These are phyloP conservation scores for Carassius carassius DNA, from an alignment of 2,113 vertebrate genomes.

Conservation along the genomic window DNA sequence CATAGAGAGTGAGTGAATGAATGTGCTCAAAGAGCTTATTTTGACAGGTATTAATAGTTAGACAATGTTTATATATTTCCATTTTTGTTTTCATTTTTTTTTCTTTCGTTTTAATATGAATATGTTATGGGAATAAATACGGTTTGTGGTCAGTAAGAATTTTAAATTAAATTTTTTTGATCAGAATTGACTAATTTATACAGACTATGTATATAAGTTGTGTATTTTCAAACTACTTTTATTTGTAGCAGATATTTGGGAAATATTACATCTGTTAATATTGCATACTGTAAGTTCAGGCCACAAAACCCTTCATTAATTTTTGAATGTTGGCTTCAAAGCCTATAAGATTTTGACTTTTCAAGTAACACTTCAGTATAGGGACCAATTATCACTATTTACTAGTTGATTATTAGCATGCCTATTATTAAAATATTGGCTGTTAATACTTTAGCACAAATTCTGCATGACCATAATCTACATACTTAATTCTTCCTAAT, in stretches of 20 bases:
- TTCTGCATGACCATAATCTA: no score
- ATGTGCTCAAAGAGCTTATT: conserved; percentile 24
- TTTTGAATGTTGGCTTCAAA: neutral
- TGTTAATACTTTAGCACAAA: no score
- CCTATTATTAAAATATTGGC: no score
- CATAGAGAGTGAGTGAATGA: neutral
- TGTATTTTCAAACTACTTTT: neutral
- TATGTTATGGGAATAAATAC: neutral
- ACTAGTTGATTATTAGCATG: no score
- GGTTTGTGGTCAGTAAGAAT: neutral
- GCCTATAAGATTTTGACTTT: neutral
- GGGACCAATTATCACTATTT: no score
- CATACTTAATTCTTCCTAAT: no score
- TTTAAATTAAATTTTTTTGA: no score
- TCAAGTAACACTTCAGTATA: neutral
- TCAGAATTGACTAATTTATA: no score
- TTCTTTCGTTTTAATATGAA: neutral
- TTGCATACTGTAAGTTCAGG: neutral
- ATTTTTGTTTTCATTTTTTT: neutral
- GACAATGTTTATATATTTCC: neutral
- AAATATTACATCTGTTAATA: neutral
- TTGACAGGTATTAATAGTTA: neutral
- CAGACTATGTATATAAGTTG: neutral
- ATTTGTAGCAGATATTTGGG: neutral
- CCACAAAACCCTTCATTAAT: neutral